Conservation (phyloP, 2,113 vertebrate species). For the Myrmophylax atrothorax region DNA sequence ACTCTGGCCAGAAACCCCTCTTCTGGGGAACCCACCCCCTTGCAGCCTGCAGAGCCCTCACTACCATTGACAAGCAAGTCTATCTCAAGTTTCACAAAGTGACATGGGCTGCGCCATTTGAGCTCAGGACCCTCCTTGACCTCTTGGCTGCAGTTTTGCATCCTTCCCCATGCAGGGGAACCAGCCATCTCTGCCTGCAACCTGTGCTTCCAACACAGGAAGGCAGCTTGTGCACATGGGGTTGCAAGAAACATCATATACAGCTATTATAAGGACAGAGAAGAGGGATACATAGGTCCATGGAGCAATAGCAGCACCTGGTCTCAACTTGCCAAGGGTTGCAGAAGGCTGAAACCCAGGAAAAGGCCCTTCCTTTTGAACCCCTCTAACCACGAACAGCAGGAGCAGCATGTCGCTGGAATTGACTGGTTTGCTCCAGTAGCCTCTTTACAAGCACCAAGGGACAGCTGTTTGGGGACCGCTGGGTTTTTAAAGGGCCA, state of each 20-base stretch:
- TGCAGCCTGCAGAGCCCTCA: neutral
- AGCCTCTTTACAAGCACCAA: slow-evolving; percentile 38
- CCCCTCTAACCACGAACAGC: neutral
- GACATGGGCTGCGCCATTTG: rapidly evolving
- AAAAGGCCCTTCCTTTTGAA: neutral
- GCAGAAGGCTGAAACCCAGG: neutral
- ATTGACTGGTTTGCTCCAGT: slow-evolving; percentile 50
- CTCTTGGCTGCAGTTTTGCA: rapidly evolving
- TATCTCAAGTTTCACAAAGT: neutral
- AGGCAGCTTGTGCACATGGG: neutral
- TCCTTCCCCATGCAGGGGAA: neutral
- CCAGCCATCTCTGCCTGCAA: neutral
- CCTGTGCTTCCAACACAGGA: rapidly evolving
- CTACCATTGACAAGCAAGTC: rapidly evolving
- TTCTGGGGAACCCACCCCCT: neutral
- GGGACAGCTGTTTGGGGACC: slow-evolving; percentile 38
- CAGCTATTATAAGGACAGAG: neutral
- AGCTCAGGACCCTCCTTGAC: neutral
- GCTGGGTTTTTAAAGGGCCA: slow-evolving; percentile 66
- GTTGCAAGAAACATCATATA: rapidly evolving
- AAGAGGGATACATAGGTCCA: rapidly evolving
- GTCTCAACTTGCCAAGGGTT: neutral
- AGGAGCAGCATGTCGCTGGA: neutral
- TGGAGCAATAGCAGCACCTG: neutral
- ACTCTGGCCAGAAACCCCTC: neutral